A percentile compares a stretch with the other conserved stretches of the same genome.
These are phyloP conservation scores for Dynastes maya DNA, from an alignment of 2,888 invertebrate species.

Conservation along the genomic window DNA sequence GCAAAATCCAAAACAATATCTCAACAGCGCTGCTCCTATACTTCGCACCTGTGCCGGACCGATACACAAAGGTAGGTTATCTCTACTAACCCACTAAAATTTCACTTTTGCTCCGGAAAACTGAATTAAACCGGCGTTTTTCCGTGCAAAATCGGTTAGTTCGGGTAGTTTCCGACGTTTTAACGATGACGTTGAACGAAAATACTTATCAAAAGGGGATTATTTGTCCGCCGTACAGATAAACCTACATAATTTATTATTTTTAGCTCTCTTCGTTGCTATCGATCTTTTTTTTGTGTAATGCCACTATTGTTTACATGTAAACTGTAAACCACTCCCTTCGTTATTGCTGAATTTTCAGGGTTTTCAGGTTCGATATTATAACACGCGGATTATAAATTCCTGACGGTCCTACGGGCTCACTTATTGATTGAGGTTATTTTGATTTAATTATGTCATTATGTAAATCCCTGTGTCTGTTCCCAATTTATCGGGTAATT, in stretches of 20 bases:
- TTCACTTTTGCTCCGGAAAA: constrained; percentile 39
- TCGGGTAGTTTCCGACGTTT: not conserved
- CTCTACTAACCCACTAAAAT: constrained; percentile 44
- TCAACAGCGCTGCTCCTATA: constrained; percentile 46
- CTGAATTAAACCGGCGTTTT: constrained; percentile 37
- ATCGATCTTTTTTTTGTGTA: constrained; percentile 45
- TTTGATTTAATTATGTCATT: constrained; percentile 46
- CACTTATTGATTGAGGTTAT: constrained; percentile 44
- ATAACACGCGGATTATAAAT: not conserved
- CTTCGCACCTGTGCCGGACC: constrained; percentile 55
- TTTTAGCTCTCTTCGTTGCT: constrained; percentile 46
- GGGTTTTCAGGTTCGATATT: not conserved
- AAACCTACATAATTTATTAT: constrained; percentile 48
- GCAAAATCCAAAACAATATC: constrained; percentile 54
- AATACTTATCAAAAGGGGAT: constrained; percentile 35
- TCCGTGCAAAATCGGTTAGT: constrained; percentile 9
- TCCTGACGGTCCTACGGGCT: constrained; percentile 18
- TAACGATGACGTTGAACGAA: constrained; percentile 2
- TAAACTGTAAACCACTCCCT: constrained; percentile 28
- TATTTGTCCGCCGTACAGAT: constrained; percentile 31
- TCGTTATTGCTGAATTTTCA: not conserved
- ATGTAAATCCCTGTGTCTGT: constrained; percentile 25
- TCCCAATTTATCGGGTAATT: constrained; percentile 35
- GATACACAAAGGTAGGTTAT: constrained; percentile 56
- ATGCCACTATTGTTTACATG: constrained; percentile 38